Base-by-base conservation (phyloP, 2,888 invertebrate species). In the Microctonus hyperodae region DNA sequence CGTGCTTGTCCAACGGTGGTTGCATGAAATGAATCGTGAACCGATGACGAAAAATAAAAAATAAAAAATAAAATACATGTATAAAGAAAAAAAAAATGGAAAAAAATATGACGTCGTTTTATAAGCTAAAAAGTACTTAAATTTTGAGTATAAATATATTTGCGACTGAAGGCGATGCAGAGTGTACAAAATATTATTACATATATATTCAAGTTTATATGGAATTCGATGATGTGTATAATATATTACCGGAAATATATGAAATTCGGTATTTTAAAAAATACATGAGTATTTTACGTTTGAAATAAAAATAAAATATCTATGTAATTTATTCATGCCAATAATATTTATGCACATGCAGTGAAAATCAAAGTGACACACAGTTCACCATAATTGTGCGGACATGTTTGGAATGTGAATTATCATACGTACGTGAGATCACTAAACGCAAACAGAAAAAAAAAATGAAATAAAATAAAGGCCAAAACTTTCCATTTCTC, bases 351-450 rank as follows among this genome's bases (percentile, higher is more conserved):
- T 64, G n/a, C n/a, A n/a, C 48, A 22, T 57, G 16, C 33, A 10
- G n/a, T 44, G 10, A 22, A 37, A 59, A 65, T 55, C 55, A 44
- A 60, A 59, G 55, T 23, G 53, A 35, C 58, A 37, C 37, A 33
- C 35, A 65, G 65, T 65, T 53, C 60, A 55, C 60, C 53, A 59
- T 31, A 56, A 35, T 33, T 35, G 33, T 31, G 20, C 48, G 58
- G n/a, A 51, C 58, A 65, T 65, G 31, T 65, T 59, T 65, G 23
- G 31, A 55, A 25, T 60, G 55, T 59, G 28, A 65, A 65, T 65
- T 58, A 58, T 65, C 64, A 37, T 65, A 44, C 35, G 35, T 16
- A 40, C 40, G 22, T 58, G 31, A 40, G 58, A 23, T 11, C 20
- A 16, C 16, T 28, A 31, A 16, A 55, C 13, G 4, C 31, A 20